Base-by-base conservation (phyloP, 1,140 invertebrate genomes). In the Drosophila varians region DNA sequence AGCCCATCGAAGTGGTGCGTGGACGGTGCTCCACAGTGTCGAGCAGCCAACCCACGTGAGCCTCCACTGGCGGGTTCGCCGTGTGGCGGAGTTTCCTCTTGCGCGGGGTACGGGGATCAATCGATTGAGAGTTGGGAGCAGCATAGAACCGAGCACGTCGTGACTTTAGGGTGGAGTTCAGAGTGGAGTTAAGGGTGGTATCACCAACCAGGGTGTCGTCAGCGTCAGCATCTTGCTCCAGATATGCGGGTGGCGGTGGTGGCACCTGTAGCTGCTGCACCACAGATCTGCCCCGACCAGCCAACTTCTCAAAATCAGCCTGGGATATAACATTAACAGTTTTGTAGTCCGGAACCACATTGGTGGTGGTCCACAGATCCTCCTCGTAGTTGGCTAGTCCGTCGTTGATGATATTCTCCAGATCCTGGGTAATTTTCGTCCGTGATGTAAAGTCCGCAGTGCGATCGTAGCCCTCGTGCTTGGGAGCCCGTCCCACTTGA, bases 1-100 rank as follows among this genome's bases (percentile, higher is more conserved):
- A 95, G 71, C 95, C 95, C 71, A 93, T 93, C 60, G 96, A 96
- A 58, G 95, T 94, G 16, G 95, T 97, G 60, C 95, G 92, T 7
- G 94, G 93, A 14, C 95, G 92, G 91, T 97, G 96, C 89, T 97
- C 96, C 77, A 95, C 94, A 4, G 95, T 94, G 91, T 98, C 98
- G 93, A 98, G 95, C 65, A 99, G 95, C 98, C 98, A 99, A 18
- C 98, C 99, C 34, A 99, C 97, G 89, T 99, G 98, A 87, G 97
- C 95, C 90, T 99, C 98, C 38, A 97, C 94, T 0, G 97, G 97
- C 43, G 97, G 97, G 93, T 99, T 98, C 74, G 94, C 95, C 68
- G 96, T 97, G 91, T 99, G 97, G 26, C 96, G 93, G 3, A 97
- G 98, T 93, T 99, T 99, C 55, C 96, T 94, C 92, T 98, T 98